Base-by-base conservation (phyloP, 2,888 invertebrate genomes). In the Phorcus lineatus region DNA sequence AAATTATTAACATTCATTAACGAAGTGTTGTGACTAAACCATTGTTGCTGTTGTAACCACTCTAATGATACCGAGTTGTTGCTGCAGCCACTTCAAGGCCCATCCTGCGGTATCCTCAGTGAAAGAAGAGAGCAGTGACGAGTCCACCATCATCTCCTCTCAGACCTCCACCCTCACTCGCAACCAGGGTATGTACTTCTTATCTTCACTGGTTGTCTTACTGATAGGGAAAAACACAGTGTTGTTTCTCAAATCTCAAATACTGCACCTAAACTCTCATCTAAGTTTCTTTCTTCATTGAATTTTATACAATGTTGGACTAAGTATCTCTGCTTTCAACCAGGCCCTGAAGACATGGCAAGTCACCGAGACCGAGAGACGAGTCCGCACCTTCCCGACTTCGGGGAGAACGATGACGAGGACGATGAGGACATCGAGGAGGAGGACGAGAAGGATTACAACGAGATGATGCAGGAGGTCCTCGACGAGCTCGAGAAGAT, bases 131-230 rank as follows among this genome's bases (percentile, higher is more conserved):
- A 98, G 98, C 88, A 98, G 98, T 31, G 98, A 99, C 92, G 98
- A 99, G 92, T 97, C 97, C 24, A 98, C 98, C 0, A 97, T 98
- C 85, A 98, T 98, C 87, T 92, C 98, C 2, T 98, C 98, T 16
- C 98, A 98, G 93, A 98, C 98, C 0, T 98, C 98, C 0, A 99
- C 98, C 0, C 94, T 98, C 36, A 98, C 98, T 22, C 95, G 98
- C 90, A 98, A 97, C 83, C 93, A 93, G 88, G 94, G 93, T 93
- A 81, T 52, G 47, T 47, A 4, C 2, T 36, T 87, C 83, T 62
- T 4, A 22, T 28, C 31, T 47, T 74, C 24, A n/a, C 3, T 47
- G 47, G 1, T 11, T 9, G 36, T 13, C 47, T 36, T 7, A 36
- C 7, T 36, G 36, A n/a, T n/a, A n/a, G n/a, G n/a, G n/a, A n/a